Percentiles rank a stretch among this genome's conserved stretches.
Evolutionary conservation across 2,888 invertebrate species (phyloP).

Genomic region (Eupeodes luniger): DNA sequence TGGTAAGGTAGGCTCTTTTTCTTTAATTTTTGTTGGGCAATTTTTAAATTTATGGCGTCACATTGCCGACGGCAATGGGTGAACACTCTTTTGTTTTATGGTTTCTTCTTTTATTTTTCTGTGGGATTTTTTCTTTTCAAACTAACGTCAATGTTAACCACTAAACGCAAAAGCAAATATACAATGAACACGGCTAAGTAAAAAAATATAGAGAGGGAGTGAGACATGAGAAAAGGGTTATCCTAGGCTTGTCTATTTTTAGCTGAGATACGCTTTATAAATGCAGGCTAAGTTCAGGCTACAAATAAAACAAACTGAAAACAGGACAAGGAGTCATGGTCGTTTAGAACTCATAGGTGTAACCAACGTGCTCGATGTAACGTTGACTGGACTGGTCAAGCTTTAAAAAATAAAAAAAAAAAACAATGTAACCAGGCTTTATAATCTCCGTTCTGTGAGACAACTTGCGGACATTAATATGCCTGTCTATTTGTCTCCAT

Average conservation of each 20-base stretch:
- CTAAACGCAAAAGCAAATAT: slow-evolving; percentile 49
- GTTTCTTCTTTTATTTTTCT: neutral
- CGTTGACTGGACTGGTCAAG: slow-evolving; percentile 7
- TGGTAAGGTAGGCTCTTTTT: neutral
- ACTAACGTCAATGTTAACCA: slow-evolving; percentile 72
- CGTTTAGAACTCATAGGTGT: slow-evolving; percentile 41
- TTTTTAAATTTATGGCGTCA: slow-evolving; percentile 67
- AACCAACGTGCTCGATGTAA: slow-evolving; percentile 21
- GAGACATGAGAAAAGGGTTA: slow-evolving; percentile 6
- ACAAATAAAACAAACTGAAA: neutral
- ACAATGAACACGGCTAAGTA: slow-evolving; percentile 41
- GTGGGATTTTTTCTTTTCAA: slow-evolving; percentile 37
- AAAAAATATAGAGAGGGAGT: slow-evolving; percentile 19
- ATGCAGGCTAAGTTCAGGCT: slow-evolving; percentile 8
- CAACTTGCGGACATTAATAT: slow-evolving; percentile 21
- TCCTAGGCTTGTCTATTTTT: slow-evolving; percentile 37
- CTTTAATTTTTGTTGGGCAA: slow-evolving; percentile 40
- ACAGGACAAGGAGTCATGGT: slow-evolving; percentile 60
- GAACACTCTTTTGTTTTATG: slow-evolving; percentile 19
- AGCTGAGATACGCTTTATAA: slow-evolving; percentile 35
- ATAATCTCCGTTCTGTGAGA: neutral
- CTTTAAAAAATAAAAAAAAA: neutral
- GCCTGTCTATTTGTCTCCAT: slow-evolving; percentile 49
- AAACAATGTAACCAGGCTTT: slow-evolving; percentile 24
- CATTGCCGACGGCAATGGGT: slow-evolving; percentile 52